A percentile compares a stretch with the other conserved stretches of the same genome.
phyloP scores from a whole-genome alignment of 2,113 vertebrate genomes.

The Chaetops frenatus region DNA sequence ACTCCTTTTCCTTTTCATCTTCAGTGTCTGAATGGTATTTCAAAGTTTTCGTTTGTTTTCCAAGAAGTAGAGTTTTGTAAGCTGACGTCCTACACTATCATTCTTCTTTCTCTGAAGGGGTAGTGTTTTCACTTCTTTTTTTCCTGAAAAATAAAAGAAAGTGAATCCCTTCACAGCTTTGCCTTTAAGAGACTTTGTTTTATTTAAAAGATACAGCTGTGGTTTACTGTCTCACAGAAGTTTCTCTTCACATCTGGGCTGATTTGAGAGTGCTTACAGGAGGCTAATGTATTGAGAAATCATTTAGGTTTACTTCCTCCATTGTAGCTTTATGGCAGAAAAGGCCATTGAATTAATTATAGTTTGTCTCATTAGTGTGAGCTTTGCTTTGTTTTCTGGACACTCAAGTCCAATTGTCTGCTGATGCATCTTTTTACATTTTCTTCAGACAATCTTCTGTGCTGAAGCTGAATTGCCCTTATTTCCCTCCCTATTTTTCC shows the following conservation, averaged over 20 bases:
- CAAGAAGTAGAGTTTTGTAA: neutral
- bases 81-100: neutral
- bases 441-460: conserved; percentile 42
- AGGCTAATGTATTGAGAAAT: neutral
- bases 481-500: neutral
- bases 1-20: neutral
- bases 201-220: neutral
- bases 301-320: neutral
- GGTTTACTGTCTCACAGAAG: neutral
- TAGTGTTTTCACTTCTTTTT: neutral
- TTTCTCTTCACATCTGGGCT: neutral
- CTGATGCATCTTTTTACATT: conserved; percentile 15
- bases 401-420: neutral
- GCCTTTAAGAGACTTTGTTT: neutral
- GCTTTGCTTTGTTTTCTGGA: conserved; percentile 14
- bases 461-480: conserved; percentile 17
- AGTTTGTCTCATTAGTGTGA: neutral
- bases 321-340: neutral
- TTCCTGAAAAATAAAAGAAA: neutral
- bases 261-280: neutral
- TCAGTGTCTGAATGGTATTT: neutral
- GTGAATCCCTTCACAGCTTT: neutral
- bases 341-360: neutral
- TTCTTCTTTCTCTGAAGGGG: neutral
- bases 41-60: neutral